Conservation (phyloP, 2,888 invertebrate species). For the Exephanes ischioxanthus region DNA sequence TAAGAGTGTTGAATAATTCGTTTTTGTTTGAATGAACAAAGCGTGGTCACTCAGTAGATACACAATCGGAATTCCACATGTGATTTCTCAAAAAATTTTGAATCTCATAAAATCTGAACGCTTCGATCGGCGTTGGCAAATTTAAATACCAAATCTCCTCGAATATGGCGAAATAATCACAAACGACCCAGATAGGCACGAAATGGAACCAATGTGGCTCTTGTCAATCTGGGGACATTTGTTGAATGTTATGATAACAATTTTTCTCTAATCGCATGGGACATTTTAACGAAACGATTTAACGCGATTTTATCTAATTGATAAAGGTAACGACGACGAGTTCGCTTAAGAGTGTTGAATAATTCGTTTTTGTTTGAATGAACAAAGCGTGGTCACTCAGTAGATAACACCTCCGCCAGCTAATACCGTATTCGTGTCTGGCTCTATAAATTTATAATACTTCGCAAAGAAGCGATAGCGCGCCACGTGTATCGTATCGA, state of each 20-base stretch:
- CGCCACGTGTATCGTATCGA: conserved; percentile 54
- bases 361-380: conserved; percentile 75
- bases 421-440: conserved; percentile 75
- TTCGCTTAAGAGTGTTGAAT: conserved; percentile 47
- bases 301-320: conserved; percentile 64
- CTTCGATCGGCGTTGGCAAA: too few species aligned
- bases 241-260: not conserved
- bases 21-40: conserved; percentile 77
- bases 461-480: conserved; percentile 74
- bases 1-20: conserved; percentile 60
- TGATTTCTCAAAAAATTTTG: not conserved
- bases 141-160: too few species aligned
- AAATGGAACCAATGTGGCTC: not conserved
- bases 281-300: conserved; percentile 61
- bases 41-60: conserved; percentile 61
- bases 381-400: conserved; percentile 72
- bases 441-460: conserved; percentile 78
- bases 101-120: too few species aligned
- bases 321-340: conserved; percentile 55
- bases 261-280: not conserved
- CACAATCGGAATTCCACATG: not conserved
- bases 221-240: too few species aligned
- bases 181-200: too few species aligned
- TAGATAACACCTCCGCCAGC: conserved; percentile 5
- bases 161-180: too few species aligned